Percentiles rank a stretch among this genome's conserved stretches.
Evolutionary conservation across 2,113 vertebrate genomes (phyloP).

Genomic region (Orthonyx spaldingii): DNA sequence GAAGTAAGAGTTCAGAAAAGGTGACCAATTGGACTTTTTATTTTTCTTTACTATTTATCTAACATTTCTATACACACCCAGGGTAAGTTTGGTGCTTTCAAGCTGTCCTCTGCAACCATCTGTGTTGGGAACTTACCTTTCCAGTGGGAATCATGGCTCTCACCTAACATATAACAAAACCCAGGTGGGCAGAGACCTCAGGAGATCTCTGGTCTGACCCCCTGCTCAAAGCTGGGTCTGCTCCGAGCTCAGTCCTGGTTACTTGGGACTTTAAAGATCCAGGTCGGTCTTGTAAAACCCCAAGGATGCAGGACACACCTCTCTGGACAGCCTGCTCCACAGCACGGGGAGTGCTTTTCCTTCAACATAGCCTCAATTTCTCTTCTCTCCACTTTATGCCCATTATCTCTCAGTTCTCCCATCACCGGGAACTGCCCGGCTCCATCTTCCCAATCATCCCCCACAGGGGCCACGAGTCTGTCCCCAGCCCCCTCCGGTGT

Average conservation of each 20-base stretch:
- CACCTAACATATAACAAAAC: background rate
- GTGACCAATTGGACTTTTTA: background rate
- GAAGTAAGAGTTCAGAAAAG: background rate
- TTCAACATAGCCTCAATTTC: background rate
- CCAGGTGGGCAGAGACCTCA: background rate
- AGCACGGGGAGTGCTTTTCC: background rate
- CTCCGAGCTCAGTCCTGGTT: background rate
- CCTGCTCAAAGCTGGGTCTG: background rate
- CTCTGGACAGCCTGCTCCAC: background rate
- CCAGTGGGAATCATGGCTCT: background rate
- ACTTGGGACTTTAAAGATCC: background rate
- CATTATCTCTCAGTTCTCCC: background rate
- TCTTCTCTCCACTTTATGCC: background rate
- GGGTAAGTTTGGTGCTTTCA: background rate
- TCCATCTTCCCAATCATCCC: fast-evolving
- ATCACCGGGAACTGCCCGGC: background rate
- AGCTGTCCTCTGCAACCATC: background rate
- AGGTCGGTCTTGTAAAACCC: background rate
- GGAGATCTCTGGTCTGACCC: background rate
- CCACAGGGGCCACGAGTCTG: background rate
- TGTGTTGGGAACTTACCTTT: background rate
- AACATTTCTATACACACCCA: background rate
- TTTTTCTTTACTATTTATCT: background rate
- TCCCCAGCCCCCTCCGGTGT: background rate
- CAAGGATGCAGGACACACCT: background rate